Conservation (phyloP, 92 coral and sea anemone species). For the Palythoa grandiflora region DNA sequence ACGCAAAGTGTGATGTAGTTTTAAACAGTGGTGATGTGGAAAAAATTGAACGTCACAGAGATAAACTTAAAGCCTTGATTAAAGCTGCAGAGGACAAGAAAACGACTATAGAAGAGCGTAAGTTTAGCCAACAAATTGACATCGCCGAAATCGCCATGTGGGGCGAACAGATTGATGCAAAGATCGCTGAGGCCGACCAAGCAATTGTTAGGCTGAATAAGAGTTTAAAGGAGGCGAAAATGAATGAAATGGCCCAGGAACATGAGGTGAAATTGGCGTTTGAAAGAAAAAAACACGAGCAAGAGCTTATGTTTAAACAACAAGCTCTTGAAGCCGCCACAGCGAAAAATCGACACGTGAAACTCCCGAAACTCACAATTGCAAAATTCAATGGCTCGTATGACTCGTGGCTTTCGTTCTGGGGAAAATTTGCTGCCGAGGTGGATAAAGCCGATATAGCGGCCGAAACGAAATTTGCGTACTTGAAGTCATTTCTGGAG, state of each 20-base stretch:
- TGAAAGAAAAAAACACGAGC: neutral
- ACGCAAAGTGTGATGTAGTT: constrained; percentile 17
- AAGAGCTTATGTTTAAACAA: constrained; percentile 1
- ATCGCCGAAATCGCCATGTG: constrained; percentile 1
- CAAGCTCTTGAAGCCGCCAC: neutral
- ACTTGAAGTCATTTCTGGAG: constrained; percentile 30
- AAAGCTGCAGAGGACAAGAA: constrained; percentile 18
- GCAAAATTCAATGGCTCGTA: constrained; percentile 2
- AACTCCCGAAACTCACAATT: neutral
- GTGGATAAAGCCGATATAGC: constrained; percentile 7
- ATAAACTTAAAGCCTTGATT: constrained; percentile 14
- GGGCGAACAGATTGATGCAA: neutral
- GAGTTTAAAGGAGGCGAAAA: neutral
- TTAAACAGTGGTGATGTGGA: constrained; percentile 10
- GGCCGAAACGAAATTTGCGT: constrained; percentile 42
- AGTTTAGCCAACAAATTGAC: neutral
- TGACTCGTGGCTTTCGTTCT: constrained; percentile 1
- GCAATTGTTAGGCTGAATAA: constrained; percentile 8
- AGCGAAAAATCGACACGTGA: too few relatives aligned
- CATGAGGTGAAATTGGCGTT: neutral
- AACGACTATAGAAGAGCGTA: neutral
- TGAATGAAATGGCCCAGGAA: constrained; percentile 15
- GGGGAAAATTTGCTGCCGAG: constrained; percentile 6
- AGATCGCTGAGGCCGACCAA: neutral
- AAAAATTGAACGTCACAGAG: constrained; percentile 18